Base-by-base conservation (phyloP, 1,140 invertebrate species). In the Panonychus citri region DNA sequence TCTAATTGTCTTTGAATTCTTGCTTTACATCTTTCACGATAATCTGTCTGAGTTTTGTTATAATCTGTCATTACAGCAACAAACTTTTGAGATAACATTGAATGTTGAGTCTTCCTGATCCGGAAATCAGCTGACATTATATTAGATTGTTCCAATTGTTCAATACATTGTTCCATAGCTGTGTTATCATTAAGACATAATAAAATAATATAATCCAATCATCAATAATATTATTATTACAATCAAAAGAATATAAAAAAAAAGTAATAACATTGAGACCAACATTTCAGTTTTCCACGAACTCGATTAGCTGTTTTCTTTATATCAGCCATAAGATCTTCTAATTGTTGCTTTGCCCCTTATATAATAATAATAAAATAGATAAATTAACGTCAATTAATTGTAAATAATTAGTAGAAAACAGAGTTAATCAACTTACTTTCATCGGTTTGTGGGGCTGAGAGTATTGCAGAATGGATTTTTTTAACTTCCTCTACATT, bases 241-340 rank as follows among this genome's bases (percentile, higher is more conserved):
- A n/a, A n/a, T n/a, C n/a, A n/a, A n/a, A n/a, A n/a, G n/a, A 4
- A 52, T 24, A 17, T 13, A 54, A 30, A 28, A 37, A 53, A 54
- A 25, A 26, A 54, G 52, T 37, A 21, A 24, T 50, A 17, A n/a
- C 8, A 26, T 50, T 7, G 5, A 12, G 7, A 56, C 13, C 24
- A 55, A 63, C 61, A 58, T 75, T 62, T 63, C 80, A 99, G 85
- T 77, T 97, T 98, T 71, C 85, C 86, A 74, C 91, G 81, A 65
- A 97, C 91, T 84, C 93, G 95, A 77, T 99, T 98, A 71, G 94
- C 93, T 73, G 87, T 93, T 81, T 93, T 95, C 79, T 98, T 98
- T 66, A 99, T 96, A 68, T 96, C 90, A 66, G 89, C 87, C 91
- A 98, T 99, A 64, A 96, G 77, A 76, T 98, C 91, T 77, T 99